Evolutionary conservation across 2,113 vertebrate species (phyloP).

Genomic region (Symphodus melops): DNA sequence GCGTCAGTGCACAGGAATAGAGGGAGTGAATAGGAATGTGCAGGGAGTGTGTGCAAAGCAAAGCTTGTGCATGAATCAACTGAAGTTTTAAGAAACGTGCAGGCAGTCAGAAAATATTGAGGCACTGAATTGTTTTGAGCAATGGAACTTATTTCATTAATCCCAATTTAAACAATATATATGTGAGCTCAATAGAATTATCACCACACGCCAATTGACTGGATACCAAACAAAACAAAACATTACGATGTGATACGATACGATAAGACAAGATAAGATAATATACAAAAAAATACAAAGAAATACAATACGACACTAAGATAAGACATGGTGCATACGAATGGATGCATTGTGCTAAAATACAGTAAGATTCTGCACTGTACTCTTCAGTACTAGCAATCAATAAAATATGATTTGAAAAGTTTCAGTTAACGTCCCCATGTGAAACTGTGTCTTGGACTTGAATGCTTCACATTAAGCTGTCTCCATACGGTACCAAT

Average conservation of each 20-base stretch:
- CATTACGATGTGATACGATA: neutral
- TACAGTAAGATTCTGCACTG: no score
- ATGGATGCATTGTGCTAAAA: no score
- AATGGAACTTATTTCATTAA: neutral
- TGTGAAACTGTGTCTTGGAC: no score
- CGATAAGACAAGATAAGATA: neutral
- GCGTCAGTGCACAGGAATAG: neutral
- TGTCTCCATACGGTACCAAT: no score
- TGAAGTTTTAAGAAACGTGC: neutral
- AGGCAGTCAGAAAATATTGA: neutral
- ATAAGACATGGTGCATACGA: neutral
- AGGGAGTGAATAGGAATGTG: neutral
- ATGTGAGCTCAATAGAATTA: neutral
- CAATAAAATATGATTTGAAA: no score
- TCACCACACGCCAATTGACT: neutral
- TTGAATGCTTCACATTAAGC: no score
- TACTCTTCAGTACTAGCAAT: no score
- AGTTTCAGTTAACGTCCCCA: no score
- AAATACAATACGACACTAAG: neutral
- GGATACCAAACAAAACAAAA: neutral
- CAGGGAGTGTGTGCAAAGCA: conserved; percentile 1
- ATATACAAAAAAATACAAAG: no score
- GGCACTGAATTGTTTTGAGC: neutral
- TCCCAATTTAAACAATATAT: no score
- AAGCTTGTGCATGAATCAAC: neutral